Conservation (phyloP, 2,797 vertebrate genomes). For the Gymnocypris eckloni region DNA sequence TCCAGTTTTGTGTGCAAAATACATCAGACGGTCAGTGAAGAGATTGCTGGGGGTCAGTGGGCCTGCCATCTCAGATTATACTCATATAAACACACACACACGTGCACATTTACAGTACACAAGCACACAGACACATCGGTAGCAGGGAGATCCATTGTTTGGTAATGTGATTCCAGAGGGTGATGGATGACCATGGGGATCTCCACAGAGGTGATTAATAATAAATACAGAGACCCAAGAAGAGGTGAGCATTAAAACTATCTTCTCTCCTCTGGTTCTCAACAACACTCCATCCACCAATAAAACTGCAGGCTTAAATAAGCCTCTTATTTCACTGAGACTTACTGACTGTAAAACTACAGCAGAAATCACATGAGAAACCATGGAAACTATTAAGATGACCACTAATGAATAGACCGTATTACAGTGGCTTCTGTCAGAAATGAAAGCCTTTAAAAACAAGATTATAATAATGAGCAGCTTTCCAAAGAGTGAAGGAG, state of each 20-base stretch:
- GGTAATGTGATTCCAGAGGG: conserved; percentile 58
- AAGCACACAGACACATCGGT: conserved; percentile 16
- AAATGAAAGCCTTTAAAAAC: conserved; percentile 49
- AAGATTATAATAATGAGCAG: conserved; percentile 42
- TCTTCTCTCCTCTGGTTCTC: conserved; percentile 28
- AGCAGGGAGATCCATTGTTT: conserved; percentile 40
- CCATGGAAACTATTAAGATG: conserved; percentile 46
- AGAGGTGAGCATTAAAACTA: conserved; percentile 43
- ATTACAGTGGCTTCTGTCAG: conserved; percentile 47
- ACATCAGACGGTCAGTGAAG: conserved; percentile 4
- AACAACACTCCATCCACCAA: conserved; percentile 42
- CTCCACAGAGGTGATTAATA: conserved; percentile 59
- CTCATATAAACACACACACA: background rate
- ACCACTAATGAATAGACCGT: conserved; percentile 38
- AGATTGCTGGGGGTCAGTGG: background rate
- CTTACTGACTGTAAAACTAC: conserved; percentile 29
- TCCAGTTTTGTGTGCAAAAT: background rate
- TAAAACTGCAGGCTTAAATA: conserved; percentile 51
- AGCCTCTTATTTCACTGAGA: conserved; percentile 32
- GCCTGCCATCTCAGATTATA: background rate
- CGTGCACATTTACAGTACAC: background rate
- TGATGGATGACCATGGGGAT: conserved; percentile 48
- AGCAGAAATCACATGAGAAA: conserved; percentile 11
- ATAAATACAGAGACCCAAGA: conserved; percentile 45
- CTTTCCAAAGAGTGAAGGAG: conserved; percentile 23